Conservation (phyloP, 23 tunicate species). For the Botrylloides violaceus region DNA sequence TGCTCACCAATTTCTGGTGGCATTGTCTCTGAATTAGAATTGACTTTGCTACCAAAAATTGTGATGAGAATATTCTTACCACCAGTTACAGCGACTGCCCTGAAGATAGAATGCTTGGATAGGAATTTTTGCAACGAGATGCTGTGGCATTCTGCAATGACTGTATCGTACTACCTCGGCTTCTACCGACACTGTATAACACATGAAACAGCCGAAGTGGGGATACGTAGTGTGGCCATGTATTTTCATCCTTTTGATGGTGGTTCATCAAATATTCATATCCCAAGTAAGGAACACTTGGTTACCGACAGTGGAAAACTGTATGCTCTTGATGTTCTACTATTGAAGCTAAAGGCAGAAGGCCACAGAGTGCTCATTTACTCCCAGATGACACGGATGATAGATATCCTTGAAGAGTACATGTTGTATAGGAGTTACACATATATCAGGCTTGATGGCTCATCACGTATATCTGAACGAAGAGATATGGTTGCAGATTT, state of each 20-base stretch:
- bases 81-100: not conserved
- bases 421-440: constrained; percentile 48
- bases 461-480: constrained; percentile 72
- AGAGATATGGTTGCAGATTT: constrained; percentile 84
- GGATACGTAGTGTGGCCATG: not conserved
- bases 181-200: not conserved
- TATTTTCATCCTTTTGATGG: not conserved
- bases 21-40: not conserved
- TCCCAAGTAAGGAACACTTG: constrained; percentile 34
- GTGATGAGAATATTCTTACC: not conserved
- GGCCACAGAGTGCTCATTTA: constrained; percentile 76
- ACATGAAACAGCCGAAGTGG: not conserved
- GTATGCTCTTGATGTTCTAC: constrained; percentile 60
- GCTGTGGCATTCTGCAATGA: too few relatives aligned
- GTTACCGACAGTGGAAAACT: constrained; percentile 71
- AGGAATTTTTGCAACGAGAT: constrained; percentile 11
- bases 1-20: not conserved
- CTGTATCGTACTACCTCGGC: not conserved
- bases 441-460: constrained; percentile 64
- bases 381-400: constrained; percentile 89
- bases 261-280: constrained; percentile 19
- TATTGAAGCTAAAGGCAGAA: constrained; percentile 45
- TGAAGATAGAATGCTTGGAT: constrained; percentile 11
- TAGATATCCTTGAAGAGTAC: constrained; percentile 76
- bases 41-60: not conserved